Evolutionary conservation across 2,888 invertebrate genomes (phyloP), one percentile per base, ranked within the genome.

Genomic region (Oxycera nigricornis): DNA sequence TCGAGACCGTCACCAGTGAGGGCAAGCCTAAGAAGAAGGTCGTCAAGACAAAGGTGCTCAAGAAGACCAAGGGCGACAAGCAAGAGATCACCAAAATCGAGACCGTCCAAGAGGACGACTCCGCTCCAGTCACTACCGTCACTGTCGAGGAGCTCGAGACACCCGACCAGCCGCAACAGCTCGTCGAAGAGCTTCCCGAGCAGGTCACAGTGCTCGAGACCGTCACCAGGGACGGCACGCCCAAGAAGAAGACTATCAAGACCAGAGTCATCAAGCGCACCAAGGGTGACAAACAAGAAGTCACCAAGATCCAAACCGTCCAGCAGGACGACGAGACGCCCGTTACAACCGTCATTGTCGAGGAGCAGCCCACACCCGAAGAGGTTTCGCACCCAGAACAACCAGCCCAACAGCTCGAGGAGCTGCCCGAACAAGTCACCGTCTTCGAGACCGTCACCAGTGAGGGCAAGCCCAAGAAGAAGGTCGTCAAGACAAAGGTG

Each of bases 261-360:
- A 57, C 70, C 46, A 79, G 83, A n/a, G 80, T 80, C 6, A 81
- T 83, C 68, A 83, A 80, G 76, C 84, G 82, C 79, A 80, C 79
- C 2, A 83, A 78, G 78, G 86, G 82, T 65, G 76, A 78, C 65
- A 83, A 82, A 79, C 79, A 83, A 55, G 83, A 86, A 78, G 79
- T 83, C 17, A 85, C 84, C 1, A 82, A 84, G 79, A 83, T 85
- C 70, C 78, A 83, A 20, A 85, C 84, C 3, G 81, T 84, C 28
- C 81, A 81, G 76, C 82, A 84, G 78, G 85, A 84, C 76, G 84
- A 81, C 11, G 80, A 83, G 73, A 77, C 81, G 75, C 85, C 86
- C 6, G 79, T 82, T 76, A 84, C 82, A 7, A 82, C 81, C 0
- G 77, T 80, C 2, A 79, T 80, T 4, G 81, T 81, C 75, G 79